Evolutionary conservation across 1,140 invertebrate species (phyloP).

Genomic region (Scaptomyza pallida): DNA sequence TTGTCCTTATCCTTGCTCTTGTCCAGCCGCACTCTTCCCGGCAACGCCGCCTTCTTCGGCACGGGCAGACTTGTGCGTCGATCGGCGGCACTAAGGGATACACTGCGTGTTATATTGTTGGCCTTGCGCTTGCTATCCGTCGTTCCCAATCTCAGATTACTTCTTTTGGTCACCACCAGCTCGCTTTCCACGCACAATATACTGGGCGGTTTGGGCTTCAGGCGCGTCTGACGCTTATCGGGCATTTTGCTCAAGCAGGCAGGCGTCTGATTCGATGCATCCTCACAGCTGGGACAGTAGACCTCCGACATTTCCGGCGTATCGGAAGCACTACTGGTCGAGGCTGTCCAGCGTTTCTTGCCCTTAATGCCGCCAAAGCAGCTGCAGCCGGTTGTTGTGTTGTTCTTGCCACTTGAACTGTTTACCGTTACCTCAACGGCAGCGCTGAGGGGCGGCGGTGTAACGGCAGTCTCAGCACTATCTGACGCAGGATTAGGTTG

Average conservation of each 20-base stretch:
- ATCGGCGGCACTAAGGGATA: slow-evolving; percentile 74
- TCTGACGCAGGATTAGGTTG: slow-evolving; percentile 17
- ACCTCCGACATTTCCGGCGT: slow-evolving; percentile 84
- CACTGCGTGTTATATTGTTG: slow-evolving; percentile 61
- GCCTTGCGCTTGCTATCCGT: slow-evolving; percentile 40
- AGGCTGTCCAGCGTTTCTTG: slow-evolving; percentile 81
- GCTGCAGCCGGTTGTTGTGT: slow-evolving; percentile 76
- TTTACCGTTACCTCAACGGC: slow-evolving; percentile 69
- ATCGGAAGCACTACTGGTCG: slow-evolving; percentile 54
- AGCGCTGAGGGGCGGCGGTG: slow-evolving; percentile 65
- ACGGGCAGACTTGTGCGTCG: slow-evolving; percentile 62
- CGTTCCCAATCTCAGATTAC: slow-evolving; percentile 57
- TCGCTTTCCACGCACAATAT: slow-evolving; percentile 82
- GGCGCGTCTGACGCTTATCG: slow-evolving; percentile 73
- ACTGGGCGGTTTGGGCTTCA: slow-evolving; percentile 73
- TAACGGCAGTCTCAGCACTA: slow-evolving; percentile 56
- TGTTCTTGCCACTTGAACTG: slow-evolving; percentile 72
- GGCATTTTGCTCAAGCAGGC: slow-evolving; percentile 85
- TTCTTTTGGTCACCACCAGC: slow-evolving; percentile 69
- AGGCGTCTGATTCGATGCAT: slow-evolving; percentile 84
- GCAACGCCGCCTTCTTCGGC: slow-evolving; percentile 43
- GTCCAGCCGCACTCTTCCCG: slow-evolving; percentile 50
- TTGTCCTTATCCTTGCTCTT: slow-evolving; percentile 60
- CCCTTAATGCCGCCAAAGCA: slow-evolving; percentile 83
- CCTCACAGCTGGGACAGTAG: slow-evolving; percentile 84